These are phyloP conservation scores for Chaetodon trifasciatus DNA, from an alignment of 2,797 vertebrate species.

Conservation along the genomic window DNA sequence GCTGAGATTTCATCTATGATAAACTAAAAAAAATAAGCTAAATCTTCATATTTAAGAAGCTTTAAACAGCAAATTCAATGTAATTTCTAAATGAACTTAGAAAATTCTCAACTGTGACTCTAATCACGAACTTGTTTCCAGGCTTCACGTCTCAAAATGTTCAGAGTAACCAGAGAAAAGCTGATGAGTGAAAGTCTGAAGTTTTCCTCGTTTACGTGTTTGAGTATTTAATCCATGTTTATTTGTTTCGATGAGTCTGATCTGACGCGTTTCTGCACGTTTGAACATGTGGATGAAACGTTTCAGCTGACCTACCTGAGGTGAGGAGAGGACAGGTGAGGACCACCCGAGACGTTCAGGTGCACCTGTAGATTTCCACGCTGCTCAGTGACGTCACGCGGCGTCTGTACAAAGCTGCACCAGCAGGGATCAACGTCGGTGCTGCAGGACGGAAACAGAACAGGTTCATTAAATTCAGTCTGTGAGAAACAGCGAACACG, in stretches of 20 bases:
- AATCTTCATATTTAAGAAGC: not conserved
- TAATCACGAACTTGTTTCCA: too few relatives aligned
- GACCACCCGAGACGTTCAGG: not conserved
- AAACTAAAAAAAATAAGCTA: not conserved
- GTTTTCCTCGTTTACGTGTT: too few relatives aligned
- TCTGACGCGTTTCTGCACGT: not conserved
- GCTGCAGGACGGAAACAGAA: not conserved
- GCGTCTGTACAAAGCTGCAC: not conserved
- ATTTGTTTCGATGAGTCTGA: not conserved
- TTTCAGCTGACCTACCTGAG: not conserved
- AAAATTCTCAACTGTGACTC: too few relatives aligned
- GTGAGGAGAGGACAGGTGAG: not conserved
- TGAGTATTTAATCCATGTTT: too few relatives aligned
- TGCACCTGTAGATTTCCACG: constrained; percentile 20
- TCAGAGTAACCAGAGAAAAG: too few relatives aligned
- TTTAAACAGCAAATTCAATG: not conserved
- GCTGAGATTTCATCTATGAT: not conserved
- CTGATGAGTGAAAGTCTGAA: too few relatives aligned
- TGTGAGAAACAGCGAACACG: too few relatives aligned
- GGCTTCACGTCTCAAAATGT: too few relatives aligned
- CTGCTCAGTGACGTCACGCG: constrained; percentile 31
- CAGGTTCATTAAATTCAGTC: not conserved
- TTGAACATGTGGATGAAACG: too few relatives aligned
- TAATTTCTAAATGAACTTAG: too few relatives aligned
- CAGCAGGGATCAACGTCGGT: not conserved